Conservation (phyloP, 1,140 invertebrate genomes). For the Leucophenga varia region DNA sequence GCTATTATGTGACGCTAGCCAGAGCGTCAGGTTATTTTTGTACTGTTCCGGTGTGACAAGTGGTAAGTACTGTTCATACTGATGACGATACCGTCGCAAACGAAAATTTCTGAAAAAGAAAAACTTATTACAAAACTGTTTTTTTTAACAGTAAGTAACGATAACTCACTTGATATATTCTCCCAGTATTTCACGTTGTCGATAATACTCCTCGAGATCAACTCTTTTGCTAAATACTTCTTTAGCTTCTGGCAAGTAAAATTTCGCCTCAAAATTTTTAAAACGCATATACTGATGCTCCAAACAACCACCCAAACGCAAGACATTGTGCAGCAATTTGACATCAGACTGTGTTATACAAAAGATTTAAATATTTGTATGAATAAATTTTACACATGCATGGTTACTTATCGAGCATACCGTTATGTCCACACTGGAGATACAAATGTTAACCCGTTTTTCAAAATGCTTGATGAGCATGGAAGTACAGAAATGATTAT, state of each 20-base stretch:
- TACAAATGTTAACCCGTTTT: constrained; percentile 39
- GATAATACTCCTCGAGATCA: constrained; percentile 50
- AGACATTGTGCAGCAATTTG: constrained; percentile 40
- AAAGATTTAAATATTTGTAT: too few relatives aligned
- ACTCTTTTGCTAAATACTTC: constrained; percentile 38
- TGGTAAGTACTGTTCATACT: constrained; percentile 39
- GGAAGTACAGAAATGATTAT: constrained; percentile 45
- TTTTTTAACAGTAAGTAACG: constrained; percentile 2
- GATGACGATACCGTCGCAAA: constrained; percentile 46
- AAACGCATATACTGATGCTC: constrained; percentile 37
- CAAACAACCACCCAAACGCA: constrained; percentile 39
- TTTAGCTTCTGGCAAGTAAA: constrained; percentile 38
- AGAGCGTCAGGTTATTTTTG: constrained; percentile 32
- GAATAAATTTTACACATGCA: too few relatives aligned
- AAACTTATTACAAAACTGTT: neutral
- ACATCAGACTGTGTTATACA: constrained; percentile 53
- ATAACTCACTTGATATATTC: constrained; percentile 45
- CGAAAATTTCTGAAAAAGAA: constrained; percentile 37
- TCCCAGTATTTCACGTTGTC: constrained; percentile 43
- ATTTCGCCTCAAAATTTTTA: constrained; percentile 37
- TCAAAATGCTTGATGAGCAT: constrained; percentile 49
- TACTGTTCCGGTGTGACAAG: constrained; percentile 39
- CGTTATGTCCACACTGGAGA: constrained; percentile 51
- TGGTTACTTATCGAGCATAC: constrained; percentile 16
- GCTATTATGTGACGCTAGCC: constrained; percentile 34